phyloP scores from a whole-genome alignment of 2,888 invertebrate species.

The Mythimna albipuncta region DNA sequence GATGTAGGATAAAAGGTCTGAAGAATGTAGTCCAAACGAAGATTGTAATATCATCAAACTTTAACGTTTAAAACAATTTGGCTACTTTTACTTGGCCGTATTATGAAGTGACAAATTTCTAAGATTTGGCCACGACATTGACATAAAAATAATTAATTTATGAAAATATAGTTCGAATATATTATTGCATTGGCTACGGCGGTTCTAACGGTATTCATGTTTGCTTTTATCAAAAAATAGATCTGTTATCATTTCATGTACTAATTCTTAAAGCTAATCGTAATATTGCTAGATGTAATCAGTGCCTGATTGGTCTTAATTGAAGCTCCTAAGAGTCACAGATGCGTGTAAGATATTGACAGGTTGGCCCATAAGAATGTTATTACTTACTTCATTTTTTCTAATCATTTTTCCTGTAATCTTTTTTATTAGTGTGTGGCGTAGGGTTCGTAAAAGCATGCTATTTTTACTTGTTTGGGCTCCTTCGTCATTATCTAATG shows the following conservation, averaged over 20 bases:
- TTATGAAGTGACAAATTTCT: no score
- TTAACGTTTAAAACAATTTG: no score
- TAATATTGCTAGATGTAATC: slow-evolving; percentile 1
- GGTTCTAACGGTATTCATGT: slow-evolving; percentile 3
- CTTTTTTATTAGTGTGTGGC: background rate
- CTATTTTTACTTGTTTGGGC: background rate
- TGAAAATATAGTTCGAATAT: background rate
- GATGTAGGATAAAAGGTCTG: no score
- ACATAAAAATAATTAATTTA: background rate
- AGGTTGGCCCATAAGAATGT: background rate
- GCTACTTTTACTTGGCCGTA: no score
- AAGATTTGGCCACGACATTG: no score
- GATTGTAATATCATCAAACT: no score
- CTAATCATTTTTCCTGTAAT: background rate
- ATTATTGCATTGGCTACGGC: slow-evolving; percentile 6
- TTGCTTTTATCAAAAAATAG: background rate
- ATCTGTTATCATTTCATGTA: slow-evolving; percentile 3
- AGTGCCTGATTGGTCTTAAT: slow-evolving; percentile 9
- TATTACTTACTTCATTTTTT: background rate
- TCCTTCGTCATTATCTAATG: background rate
- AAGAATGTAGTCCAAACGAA: no score
- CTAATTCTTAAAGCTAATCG: background rate
- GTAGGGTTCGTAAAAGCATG: background rate
- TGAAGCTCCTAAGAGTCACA: background rate
- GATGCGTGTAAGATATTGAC: background rate